Base-by-base conservation (phyloP, 1,140 invertebrate genomes). In the Lithobius niger region DNA sequence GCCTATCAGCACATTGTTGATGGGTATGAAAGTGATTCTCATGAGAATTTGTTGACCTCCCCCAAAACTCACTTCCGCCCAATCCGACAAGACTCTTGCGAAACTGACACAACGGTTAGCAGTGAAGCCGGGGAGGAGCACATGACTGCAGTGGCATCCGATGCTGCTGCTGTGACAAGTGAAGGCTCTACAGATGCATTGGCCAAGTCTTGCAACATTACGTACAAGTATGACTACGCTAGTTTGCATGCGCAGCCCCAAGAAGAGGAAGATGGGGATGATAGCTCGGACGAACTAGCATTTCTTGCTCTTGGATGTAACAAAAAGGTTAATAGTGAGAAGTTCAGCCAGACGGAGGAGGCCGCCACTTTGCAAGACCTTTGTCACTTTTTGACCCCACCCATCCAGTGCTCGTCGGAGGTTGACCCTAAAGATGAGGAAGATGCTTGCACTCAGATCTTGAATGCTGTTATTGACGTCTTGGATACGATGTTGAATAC, bases 11-110 rank as follows among this genome's bases (percentile, higher is more conserved):
- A 25, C 13, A 25, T 13, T 4, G 10, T 18, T 27, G 19, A 58
- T 52, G 25, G 16, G 22, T 42, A 55, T 4, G 21, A 49, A 21
- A 52, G 57, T 48, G 69, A 74, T 49, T 73, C 76, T 36, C 74
- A 82, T 24, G 82, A 86, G 66, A 80, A 83, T 67, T 67, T 85
- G 50, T 69, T 85, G 24, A 82, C 79, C 15, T 84, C 82, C 1
- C 71, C 77, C 52, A 76, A 78, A 47, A 84, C 83, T 48, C 83
- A 86, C 68, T 88, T 88, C 71, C 76, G 77, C 55, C 84, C 84
- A 2, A 86, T 86, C 58, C 77, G 77, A 63, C 69, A 74, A 57
- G 77, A 77, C 22, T 49, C 36, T 15, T 56, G 42, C 21, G 56
- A 57, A 19, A 49, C 40, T 4, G 52, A 57, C 6, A 25, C 51